These are phyloP conservation scores for Drosophila pegasa DNA, from an alignment of 2,888 invertebrate species.

Conservation along the genomic window DNA sequence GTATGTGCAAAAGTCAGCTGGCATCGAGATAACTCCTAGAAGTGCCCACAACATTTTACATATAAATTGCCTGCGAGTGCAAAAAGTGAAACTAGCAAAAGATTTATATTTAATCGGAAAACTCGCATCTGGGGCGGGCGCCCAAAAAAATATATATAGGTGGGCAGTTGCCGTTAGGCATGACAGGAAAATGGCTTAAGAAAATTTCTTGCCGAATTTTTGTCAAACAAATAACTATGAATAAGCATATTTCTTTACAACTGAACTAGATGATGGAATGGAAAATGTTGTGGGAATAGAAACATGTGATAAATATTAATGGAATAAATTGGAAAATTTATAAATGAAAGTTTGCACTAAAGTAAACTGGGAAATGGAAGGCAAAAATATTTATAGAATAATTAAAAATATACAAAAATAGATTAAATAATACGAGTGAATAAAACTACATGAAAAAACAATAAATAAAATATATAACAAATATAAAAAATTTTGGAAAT, in stretches of 20 bases:
- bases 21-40: constrained; percentile 48
- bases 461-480: no score
- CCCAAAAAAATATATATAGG: constrained; percentile 10
- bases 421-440: no score
- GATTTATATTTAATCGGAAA: constrained; percentile 51
- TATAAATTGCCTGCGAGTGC: constrained; percentile 68
- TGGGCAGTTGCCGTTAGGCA: constrained; percentile 6
- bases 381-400: neutral
- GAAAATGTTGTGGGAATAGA: neutral
- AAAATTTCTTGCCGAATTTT: constrained; percentile 6
- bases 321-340: neutral
- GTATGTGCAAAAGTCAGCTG: constrained; percentile 27
- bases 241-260: constrained; percentile 6
- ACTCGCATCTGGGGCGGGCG: constrained; percentile 8
- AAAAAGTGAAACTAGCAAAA: constrained; percentile 53
- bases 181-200: constrained; percentile 4
- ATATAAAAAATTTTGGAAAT: neutral
- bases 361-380: neutral
- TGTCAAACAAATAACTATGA: constrained; percentile 16
- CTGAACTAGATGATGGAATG: neutral
- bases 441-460: no score
- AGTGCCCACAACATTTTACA: constrained; percentile 58
- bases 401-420: neutral
- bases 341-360: neutral
- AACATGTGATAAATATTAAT: neutral